These are phyloP conservation scores for Pipa parva DNA, from an alignment of 2,113 vertebrate genomes.

Conservation along the genomic window DNA sequence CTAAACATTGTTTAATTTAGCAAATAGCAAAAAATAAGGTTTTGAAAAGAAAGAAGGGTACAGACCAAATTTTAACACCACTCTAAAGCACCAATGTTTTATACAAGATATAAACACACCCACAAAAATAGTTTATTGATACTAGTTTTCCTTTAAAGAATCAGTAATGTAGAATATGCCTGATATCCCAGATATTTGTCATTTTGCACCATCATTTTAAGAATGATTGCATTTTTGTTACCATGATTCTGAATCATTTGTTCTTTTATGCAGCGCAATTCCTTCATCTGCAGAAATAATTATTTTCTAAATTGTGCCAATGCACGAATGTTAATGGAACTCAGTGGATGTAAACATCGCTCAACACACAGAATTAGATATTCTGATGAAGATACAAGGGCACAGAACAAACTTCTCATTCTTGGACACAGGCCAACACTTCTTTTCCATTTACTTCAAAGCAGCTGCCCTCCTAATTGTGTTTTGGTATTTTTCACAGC, in stretches of 20 bases:
- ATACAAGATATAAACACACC: too few species aligned
- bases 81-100: too few species aligned
- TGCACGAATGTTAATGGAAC: slow-evolving; percentile 16
- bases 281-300: slow-evolving; percentile 39
- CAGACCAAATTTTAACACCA: too few species aligned
- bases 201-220: neutral
- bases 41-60: too few species aligned
- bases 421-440: slow-evolving; percentile 20
- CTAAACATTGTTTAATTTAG: too few species aligned
- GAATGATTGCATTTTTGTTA: slow-evolving; percentile 13
- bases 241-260: slow-evolving; percentile 12
- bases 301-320: slow-evolving; percentile 29
- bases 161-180: neutral
- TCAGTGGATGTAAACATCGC: slow-evolving; percentile 28
- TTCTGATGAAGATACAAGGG: slow-evolving; percentile 37
- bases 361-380: slow-evolving; percentile 20
- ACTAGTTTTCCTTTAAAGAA: neutral
- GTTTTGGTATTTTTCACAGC: slow-evolving; percentile 21
- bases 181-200: neutral
- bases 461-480: slow-evolving; percentile 41
- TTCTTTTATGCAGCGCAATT: slow-evolving; percentile 20
- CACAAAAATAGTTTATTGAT: neutral
- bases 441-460: slow-evolving; percentile 33
- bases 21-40: too few species aligned
- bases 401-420: slow-evolving; percentile 25